These are phyloP conservation scores for Eupithecia exiguata DNA, from an alignment of 2,888 invertebrate genomes.

Conservation along the genomic window DNA sequence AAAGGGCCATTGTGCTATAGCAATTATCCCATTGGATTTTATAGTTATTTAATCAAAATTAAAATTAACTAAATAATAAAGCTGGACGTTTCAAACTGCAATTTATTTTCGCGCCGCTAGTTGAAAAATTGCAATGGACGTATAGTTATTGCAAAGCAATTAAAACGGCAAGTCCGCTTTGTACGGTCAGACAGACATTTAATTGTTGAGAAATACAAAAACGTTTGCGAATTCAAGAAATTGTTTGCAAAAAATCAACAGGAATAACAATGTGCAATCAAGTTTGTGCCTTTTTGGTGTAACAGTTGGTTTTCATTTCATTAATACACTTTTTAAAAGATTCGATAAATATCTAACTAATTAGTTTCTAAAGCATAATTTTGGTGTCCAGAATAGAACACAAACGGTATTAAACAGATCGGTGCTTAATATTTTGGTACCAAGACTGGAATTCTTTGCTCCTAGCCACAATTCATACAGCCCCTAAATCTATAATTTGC, in stretches of 20 bases:
- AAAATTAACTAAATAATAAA: not conserved
- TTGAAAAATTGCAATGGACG: slow-evolving; percentile 33
- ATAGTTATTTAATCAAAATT: not conserved
- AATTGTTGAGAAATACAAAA: not conserved
- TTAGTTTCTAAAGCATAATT: no score
- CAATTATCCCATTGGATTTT: not conserved
- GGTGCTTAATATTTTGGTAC: not conserved
- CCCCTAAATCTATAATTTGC: not conserved
- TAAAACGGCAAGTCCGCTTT: slow-evolving; percentile 47
- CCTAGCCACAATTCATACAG: not conserved
- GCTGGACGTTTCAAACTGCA: not conserved
- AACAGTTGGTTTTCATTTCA: no score
- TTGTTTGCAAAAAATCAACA: not conserved
- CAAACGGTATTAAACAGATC: no score
- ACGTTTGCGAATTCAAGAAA: not conserved
- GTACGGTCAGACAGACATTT: slow-evolving; percentile 41
- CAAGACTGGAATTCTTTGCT: not conserved
- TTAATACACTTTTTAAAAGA: no score
- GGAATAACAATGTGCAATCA: no score
- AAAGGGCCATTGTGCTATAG: not conserved
- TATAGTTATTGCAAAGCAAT: slow-evolving; percentile 51
- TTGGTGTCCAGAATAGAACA: not conserved
- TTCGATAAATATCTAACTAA: no score
- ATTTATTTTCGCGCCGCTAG: slow-evolving; percentile 4
- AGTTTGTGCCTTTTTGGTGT: no score